Evolutionary conservation across 2,888 invertebrate genomes (phyloP).

Genomic region (Thalpophila matura): DNA sequence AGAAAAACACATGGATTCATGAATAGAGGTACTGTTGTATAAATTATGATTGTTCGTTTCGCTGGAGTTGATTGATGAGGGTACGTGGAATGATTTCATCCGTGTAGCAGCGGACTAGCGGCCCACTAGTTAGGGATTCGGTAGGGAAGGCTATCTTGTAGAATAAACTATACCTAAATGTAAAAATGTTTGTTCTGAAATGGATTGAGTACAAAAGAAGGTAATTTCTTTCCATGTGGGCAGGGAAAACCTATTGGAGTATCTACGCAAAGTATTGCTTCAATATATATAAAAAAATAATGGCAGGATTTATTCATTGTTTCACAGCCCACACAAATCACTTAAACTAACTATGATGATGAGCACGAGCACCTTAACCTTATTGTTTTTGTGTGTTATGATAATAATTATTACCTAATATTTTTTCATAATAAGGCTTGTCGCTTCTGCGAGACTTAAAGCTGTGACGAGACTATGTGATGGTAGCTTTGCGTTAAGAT

Average conservation of each 20-base stretch:
- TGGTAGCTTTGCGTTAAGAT: not conserved
- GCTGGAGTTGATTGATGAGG: slow-evolving; percentile 62
- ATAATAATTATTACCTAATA: not conserved
- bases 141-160: slow-evolving; percentile 37
- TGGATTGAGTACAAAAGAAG: slow-evolving; percentile 33
- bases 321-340: slow-evolving; percentile 2
- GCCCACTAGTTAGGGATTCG: slow-evolving; percentile 50
- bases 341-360: slow-evolving; percentile 2
- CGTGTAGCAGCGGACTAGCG: slow-evolving; percentile 36
- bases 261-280: not conserved
- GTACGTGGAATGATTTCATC: slow-evolving; percentile 60
- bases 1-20: slow-evolving; percentile 57
- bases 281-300: no score
- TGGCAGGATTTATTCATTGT: not conserved
- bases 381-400: not conserved
- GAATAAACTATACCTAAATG: slow-evolving; percentile 48
- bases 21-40: slow-evolving; percentile 51
- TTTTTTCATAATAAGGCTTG: not conserved
- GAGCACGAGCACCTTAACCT: slow-evolving; percentile 5
- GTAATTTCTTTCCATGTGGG: slow-evolving; percentile 19
- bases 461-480: not conserved
- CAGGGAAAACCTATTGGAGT: not conserved
- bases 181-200: slow-evolving; percentile 54
- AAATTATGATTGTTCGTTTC: slow-evolving; percentile 60
- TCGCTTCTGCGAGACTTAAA: not conserved